These are phyloP conservation scores for Danio aesculapii DNA, from an alignment of 2,797 vertebrate genomes.

Conservation along the genomic window DNA sequence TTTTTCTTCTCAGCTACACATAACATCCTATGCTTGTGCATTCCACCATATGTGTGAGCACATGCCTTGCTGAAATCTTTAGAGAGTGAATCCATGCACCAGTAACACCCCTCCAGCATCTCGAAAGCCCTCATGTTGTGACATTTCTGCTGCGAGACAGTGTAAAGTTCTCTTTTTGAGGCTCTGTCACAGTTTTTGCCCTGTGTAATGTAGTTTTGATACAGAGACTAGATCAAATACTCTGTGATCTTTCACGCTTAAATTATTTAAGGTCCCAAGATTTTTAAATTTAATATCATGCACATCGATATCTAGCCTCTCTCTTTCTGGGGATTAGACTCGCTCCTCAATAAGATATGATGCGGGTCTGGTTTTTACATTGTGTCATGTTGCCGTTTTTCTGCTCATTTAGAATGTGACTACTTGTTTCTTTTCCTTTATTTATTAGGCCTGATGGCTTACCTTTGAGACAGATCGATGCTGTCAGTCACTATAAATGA, in stretches of 20 bases:
- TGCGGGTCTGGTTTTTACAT: slow-evolving; percentile 48
- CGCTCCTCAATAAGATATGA: slow-evolving; percentile 51
- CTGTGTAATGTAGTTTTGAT: slow-evolving; percentile 55
- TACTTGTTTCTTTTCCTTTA: slow-evolving; percentile 59
- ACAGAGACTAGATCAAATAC: slow-evolving; percentile 58
- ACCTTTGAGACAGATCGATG: slow-evolving; percentile 63
- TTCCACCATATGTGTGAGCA: slow-evolving; percentile 31
- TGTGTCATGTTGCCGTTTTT: slow-evolving; percentile 43
- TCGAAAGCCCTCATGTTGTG: slow-evolving; percentile 36
- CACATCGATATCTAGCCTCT: slow-evolving; percentile 49
- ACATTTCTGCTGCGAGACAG: slow-evolving; percentile 45
- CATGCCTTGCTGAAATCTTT: slow-evolving; percentile 28
- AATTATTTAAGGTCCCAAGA: slow-evolving; percentile 58
- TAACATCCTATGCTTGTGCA: slow-evolving; percentile 18
- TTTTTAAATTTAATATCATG: slow-evolving; percentile 56
- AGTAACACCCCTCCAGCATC: slow-evolving; percentile 15
- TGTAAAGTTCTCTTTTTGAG: slow-evolving; percentile 48
- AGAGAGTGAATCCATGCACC: slow-evolving; percentile 31
- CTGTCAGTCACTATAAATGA: slow-evolving; percentile 64
- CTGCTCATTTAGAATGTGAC: slow-evolving; percentile 57
- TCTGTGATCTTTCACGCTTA: slow-evolving; percentile 56
- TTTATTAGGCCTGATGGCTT: slow-evolving; percentile 61
- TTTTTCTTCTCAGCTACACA: slow-evolving; percentile 13
- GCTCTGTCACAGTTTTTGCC: slow-evolving; percentile 57
- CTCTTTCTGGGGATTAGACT: slow-evolving; percentile 49